A percentile compares a stretch with the other conserved stretches of the same genome.
Evolutionary conservation across 2,113 vertebrate genomes (phyloP).

Genomic region (Eidolon helvum): DNA sequence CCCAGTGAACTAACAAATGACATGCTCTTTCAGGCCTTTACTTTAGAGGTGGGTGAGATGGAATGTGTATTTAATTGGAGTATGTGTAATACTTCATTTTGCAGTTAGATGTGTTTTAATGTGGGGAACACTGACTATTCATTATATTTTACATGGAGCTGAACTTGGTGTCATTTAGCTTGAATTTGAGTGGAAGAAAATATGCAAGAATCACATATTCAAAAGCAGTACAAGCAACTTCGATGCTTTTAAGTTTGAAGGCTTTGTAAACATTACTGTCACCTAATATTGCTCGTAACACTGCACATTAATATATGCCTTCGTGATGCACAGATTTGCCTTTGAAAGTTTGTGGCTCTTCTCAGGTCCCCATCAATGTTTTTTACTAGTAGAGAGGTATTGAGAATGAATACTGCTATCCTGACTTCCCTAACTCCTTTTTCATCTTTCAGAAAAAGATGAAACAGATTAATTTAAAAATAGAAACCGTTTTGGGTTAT

Average conservation of each 20-base stretch:
- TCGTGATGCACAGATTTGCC: background rate
- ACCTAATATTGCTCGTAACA: constrained; percentile 16
- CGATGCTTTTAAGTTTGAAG: constrained; percentile 63
- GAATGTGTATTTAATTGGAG: background rate
- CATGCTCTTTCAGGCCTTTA: constrained; percentile 47
- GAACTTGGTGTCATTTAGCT: constrained; percentile 33
- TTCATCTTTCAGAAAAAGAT: constrained; percentile 30
- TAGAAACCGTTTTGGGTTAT: constrained; percentile 55
- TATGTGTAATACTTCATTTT: background rate
- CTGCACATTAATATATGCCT: background rate
- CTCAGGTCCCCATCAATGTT: background rate
- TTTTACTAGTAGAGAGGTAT: background rate
- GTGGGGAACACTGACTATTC: background rate
- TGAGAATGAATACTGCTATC: background rate
- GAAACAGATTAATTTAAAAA: constrained; percentile 25
- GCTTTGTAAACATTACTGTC: constrained; percentile 49
- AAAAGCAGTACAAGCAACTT: constrained; percentile 8
- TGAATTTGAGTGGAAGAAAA: constrained; percentile 65
- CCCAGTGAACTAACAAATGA: constrained; percentile 41
- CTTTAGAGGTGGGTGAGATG: background rate
- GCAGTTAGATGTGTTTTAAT: constrained; percentile 1
- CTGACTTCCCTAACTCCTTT: background rate
- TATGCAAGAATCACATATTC: constrained; percentile 50
- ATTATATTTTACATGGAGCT: background rate
- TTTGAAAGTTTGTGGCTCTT: constrained; percentile 24